A percentile compares a stretch with the other conserved stretches of the same genome.
Evolutionary conservation across 2,888 invertebrate species (phyloP).

Genomic region (Eledone cirrhosa): DNA sequence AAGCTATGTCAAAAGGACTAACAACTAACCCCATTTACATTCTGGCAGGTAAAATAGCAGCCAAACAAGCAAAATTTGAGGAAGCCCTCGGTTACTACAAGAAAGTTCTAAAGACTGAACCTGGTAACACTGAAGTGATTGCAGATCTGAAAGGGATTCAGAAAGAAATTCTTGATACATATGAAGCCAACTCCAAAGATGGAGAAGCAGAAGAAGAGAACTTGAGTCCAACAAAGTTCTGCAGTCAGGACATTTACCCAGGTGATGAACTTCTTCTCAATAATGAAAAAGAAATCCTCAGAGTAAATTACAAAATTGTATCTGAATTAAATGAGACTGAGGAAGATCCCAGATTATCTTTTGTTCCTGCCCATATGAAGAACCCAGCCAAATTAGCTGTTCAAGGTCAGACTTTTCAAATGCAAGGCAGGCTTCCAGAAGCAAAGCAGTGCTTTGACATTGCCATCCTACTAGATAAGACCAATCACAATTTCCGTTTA

Average conservation of each 20-base stretch:
- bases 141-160: constrained; percentile 48
- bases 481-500: constrained; percentile 44
- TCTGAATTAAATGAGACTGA: constrained; percentile 35
- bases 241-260: constrained; percentile 54
- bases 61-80: constrained; percentile 43
- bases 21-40: constrained; percentile 37
- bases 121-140: constrained; percentile 43
- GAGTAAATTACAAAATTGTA: constrained; percentile 47
- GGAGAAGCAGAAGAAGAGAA: constrained; percentile 38
- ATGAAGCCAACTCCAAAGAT: constrained; percentile 36
- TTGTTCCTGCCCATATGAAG: constrained; percentile 14
- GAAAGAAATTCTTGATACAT: constrained; percentile 44
- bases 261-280: constrained; percentile 52
- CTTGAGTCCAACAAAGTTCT: constrained; percentile 53
- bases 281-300: constrained; percentile 51
- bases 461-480: constrained; percentile 41
- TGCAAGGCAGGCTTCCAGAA: constrained; percentile 38
- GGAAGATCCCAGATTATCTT: constrained; percentile 3
- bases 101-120: constrained; percentile 47
- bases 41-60: constrained; percentile 43
- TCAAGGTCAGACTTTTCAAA: constrained; percentile 42
- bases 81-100: constrained; percentile 51
- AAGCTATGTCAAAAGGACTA: constrained; percentile 39
- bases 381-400: constrained; percentile 40
- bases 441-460: constrained; percentile 41